Percentiles rank a stretch among this genome's conserved stretches.
Evolutionary conservation across 1,140 invertebrate genomes (phyloP).

Genomic region (Colletes latitarsis): DNA sequence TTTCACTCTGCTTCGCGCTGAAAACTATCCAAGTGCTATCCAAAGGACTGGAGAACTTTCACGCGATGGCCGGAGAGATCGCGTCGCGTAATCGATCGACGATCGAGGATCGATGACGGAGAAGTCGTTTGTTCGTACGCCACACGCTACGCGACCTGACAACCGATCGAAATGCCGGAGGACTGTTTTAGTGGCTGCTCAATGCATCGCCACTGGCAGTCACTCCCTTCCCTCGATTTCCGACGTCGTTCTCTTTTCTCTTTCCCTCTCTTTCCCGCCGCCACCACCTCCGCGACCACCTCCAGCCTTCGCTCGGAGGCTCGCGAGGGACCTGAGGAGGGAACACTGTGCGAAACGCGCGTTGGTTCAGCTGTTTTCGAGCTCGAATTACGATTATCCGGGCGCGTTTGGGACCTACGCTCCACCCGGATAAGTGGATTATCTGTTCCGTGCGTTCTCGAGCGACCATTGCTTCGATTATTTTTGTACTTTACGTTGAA

Average conservation of each 20-base stretch:
- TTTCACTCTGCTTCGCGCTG: no score
- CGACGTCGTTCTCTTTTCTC: conserved; percentile 29
- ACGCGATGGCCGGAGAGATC: no score
- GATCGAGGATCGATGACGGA: background rate
- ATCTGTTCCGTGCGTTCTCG: no score
- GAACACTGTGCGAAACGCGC: conserved; percentile 22
- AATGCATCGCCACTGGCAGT: conserved; percentile 70
- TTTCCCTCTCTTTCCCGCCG: conserved; percentile 8
- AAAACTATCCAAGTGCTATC: no score
- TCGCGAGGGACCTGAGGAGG: background rate
- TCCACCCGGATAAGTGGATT: no score
- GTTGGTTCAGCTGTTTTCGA: conserved; percentile 23
- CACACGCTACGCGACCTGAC: conserved; percentile 59
- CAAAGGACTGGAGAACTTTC: no score
- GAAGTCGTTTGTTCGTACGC: background rate
- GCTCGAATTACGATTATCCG: no score
- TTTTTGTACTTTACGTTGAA: no score
- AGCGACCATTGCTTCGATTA: no score
- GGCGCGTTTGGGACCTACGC: no score
- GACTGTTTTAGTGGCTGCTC: conserved; percentile 72
- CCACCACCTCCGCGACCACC: conserved; percentile 44
- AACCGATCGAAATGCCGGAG: conserved; percentile 69
- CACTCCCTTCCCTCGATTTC: conserved; percentile 57
- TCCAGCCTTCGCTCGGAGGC: background rate
- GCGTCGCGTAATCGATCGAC: background rate